Base-by-base conservation (phyloP, 2,888 invertebrate genomes). In the Tridacna crocea region DNA sequence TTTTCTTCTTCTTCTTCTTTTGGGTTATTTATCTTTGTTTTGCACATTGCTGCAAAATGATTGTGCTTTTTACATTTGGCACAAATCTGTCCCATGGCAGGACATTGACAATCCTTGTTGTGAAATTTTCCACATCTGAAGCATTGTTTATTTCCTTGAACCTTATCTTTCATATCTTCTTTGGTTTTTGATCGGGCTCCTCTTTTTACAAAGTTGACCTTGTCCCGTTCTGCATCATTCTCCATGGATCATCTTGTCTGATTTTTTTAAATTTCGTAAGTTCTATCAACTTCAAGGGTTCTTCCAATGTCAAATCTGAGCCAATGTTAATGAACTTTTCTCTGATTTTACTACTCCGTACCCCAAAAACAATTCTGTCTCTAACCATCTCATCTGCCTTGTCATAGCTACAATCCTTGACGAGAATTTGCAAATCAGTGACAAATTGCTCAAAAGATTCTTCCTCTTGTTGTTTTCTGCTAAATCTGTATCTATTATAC, bases 201-300 rank as follows among this genome's bases (percentile, higher is more conserved):
- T 60, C n/a, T 60, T n/a, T 22, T 60, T 12, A n/a, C 60, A 60
- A 60, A 60, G 60, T 60, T 22, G 10, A 60, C 60, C n/a, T 60
- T 60, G 12, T 60, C 60, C 10, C 10, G 13, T 60, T 60, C n/a
- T 12, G 13, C 22, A 15, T 12, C 12, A 60, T 60, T 60, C 13
- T n/a, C n/a, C 13, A 60, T 60, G 12, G 60, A 15, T 12, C 13
- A 60, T n/a, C 10, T n/a, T n/a, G n/a, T 60, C 60, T 60, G 12
- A n/a, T 60, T 60, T 15, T 60, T n/a, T n/a, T n/a, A n/a, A n/a
- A n/a, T n/a, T n/a, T n/a, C n/a, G n/a, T n/a, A n/a, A n/a, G n/a
- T n/a, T n/a, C n/a, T n/a, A n/a, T n/a, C n/a, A n/a, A n/a, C 10
- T 60, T n/a, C 60, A 60, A 60, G n/a, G 13, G n/a, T 10, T 60